Conservation (phyloP, 2,113 vertebrate species). For the Amazona guildingii region DNA sequence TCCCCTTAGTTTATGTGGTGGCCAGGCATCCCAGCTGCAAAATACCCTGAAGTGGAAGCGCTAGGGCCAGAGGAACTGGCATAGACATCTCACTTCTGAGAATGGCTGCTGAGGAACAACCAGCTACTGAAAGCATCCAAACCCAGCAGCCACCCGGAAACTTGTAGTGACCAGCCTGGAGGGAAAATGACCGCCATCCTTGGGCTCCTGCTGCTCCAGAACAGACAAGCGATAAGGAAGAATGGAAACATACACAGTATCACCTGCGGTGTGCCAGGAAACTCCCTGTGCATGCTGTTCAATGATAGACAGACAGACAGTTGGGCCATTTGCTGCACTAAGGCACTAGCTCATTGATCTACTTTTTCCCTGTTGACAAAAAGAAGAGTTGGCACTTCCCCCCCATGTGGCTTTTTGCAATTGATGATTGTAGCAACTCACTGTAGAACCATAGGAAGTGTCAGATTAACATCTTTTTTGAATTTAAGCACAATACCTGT, state of each 20-base stretch:
- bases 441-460: background rate
- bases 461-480: background rate
- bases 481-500: background rate
- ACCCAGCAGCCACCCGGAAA: background rate
- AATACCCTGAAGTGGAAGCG: background rate
- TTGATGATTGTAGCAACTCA: background rate
- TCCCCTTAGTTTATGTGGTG: background rate
- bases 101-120: background rate
- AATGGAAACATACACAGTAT: background rate
- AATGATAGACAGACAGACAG: no score
- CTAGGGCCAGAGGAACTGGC: background rate
- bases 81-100: background rate
- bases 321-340: background rate
- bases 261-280: background rate
- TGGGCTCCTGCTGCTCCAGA: background rate
- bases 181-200: background rate
- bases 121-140: background rate
- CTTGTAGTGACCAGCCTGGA: background rate
- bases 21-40: background rate
- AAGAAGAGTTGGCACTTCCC: background rate
- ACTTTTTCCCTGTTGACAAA: background rate
- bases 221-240: background rate
- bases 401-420: background rate
- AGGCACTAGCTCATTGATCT: background rate
- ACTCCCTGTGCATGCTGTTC: background rate